Base-by-base conservation (phyloP, 2,113 vertebrate genomes). In the Vicugna pacos region DNA sequence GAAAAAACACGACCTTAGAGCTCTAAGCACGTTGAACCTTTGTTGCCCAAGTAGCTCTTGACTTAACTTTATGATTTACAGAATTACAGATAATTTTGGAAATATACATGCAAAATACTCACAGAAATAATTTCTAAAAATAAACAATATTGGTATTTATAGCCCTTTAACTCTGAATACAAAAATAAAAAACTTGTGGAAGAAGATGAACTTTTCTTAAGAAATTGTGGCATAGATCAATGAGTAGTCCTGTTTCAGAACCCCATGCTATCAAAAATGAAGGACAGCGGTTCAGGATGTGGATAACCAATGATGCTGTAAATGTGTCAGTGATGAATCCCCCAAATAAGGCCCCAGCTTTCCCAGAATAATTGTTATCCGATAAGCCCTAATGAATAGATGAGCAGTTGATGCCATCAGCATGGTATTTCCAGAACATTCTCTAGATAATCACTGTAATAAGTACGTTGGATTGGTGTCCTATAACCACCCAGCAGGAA, bases 351-450 rank as follows among this genome's bases (percentile, higher is more conserved):
- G 30, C 54, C 54, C 46, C 17, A 46, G 4, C 10, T 62, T 60
- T 76, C 73, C 58, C 30, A 48, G 67, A 69, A 56, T 56, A 58
- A 54, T n/a, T 42, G 26, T 42, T 72, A 42, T 50, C 48, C 52
- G 26, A n/a, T 86, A 75, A 14, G 13, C 42, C 22, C 42, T 72
- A 77, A 65, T 79, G 56, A 77, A 24, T 48, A 83, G 24, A n/a
- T 54, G 52, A 64, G 46, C 64, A 26, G 50, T 46, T 89, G 76
- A 77, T 24, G 70, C 10, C 19, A 70, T 70, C 67, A 38, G 11
- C 52, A 69, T 76, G 46, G 28, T 30, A 56, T 77, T 95, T 93
- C 73, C 35, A 82, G 46, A 93, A 93, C 30, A 56, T 62, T 95
- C 26, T 76, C 30, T 62, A 70, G 24, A 62, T 50, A 62, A 38